Evolutionary conservation across 2,888 invertebrate species (phyloP).

Genomic region (Scaptodrosophila latifasciaeformis): DNA sequence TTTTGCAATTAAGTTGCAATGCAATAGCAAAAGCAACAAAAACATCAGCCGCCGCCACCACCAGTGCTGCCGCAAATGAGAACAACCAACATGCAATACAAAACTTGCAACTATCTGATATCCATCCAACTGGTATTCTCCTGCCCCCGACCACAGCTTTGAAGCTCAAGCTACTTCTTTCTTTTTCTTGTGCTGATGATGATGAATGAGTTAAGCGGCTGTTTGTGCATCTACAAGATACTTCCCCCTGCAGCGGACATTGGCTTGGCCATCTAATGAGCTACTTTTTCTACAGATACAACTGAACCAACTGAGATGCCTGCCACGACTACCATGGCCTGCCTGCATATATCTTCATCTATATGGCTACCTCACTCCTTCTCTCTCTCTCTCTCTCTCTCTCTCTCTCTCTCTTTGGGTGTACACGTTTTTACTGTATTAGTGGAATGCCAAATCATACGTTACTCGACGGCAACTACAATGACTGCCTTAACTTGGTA

Average conservation of each 20-base stretch:
- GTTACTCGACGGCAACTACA: conserved; percentile 11
- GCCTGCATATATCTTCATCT: conserved; percentile 34
- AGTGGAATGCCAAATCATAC: no score
- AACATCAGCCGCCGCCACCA: conserved; percentile 10
- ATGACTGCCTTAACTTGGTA: conserved; percentile 44
- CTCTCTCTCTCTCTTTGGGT: no score
- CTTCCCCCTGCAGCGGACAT: neutral
- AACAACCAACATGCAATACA: conserved; percentile 4
- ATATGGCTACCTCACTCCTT: no score
- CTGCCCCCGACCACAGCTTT: neutral
- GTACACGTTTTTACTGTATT: no score
- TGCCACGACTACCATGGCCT: conserved; percentile 2
- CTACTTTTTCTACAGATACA: conserved; percentile 48
- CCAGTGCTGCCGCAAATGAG: conserved; percentile 18
- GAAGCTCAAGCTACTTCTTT: neutral
- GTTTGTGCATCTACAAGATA: conserved; percentile 17
- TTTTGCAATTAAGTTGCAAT: conserved; percentile 64
- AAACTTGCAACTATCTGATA: conserved; percentile 22
- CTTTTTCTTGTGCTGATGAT: conserved; percentile 41
- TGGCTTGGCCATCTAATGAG: conserved; percentile 56
- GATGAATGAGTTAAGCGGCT: conserved; percentile 66
- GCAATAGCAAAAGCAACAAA: neutral
- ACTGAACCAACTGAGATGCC: neutral
- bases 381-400: no score
- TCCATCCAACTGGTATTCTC: conserved; percentile 15